Conservation (phyloP, 2,888 invertebrate genomes). For the Temnothorax rugatulus region DNA sequence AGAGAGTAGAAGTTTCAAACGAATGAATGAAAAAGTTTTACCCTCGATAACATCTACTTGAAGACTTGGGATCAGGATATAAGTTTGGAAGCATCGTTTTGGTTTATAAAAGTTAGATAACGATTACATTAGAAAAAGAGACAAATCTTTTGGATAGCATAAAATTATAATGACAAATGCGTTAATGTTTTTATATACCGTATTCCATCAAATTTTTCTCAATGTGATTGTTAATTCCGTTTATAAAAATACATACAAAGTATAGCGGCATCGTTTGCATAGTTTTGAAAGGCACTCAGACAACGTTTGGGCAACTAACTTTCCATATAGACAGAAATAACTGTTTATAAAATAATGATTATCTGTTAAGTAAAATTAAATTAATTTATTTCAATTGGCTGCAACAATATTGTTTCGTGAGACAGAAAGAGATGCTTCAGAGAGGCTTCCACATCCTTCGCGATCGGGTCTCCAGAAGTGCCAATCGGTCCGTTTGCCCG, state of each 20-base stretch:
- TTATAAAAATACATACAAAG: not conserved
- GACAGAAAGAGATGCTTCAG: not conserved
- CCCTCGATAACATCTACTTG: not conserved
- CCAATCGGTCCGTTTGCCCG: not conserved
- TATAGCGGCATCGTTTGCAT: not conserved
- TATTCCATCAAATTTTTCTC: not conserved
- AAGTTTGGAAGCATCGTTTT: slow-evolving; percentile 21
- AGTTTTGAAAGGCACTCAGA: not conserved
- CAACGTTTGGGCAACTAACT: not conserved
- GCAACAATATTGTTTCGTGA: slow-evolving; percentile 1
- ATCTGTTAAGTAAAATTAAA: not conserved
- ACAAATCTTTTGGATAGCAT: not conserved
- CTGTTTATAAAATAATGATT: not conserved
- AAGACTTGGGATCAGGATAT: slow-evolving; percentile 4
- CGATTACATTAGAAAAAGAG: not conserved
- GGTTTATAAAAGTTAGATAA: slow-evolving; percentile 24
- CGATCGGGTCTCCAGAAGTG: not conserved
- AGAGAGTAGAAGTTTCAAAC: not conserved
- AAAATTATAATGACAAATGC: not conserved
- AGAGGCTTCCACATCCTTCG: not conserved
- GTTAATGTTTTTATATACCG: not conserved
- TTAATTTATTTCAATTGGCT: not conserved
- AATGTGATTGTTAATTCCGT: not conserved
- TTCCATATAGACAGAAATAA: not conserved
- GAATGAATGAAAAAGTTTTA: slow-evolving; percentile 23